These are phyloP conservation scores for Philantomba maxwellii DNA, from an alignment of 2,113 vertebrate species.

Conservation along the genomic window DNA sequence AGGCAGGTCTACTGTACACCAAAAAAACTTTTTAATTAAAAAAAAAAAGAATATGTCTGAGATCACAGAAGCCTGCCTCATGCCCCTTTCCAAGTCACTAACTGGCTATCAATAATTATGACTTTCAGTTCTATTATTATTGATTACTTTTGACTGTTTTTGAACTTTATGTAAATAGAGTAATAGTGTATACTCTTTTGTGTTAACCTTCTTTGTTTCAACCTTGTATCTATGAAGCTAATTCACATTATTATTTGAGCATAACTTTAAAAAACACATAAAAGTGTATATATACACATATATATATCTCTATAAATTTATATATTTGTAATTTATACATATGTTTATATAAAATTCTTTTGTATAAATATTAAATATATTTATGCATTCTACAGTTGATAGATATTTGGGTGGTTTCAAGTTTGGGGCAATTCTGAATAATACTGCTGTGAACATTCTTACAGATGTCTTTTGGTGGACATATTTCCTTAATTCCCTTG, in stretches of 20 bases:
- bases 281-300: background rate
- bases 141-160: background rate
- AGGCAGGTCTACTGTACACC: background rate
- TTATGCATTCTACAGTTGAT: background rate
- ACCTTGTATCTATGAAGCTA: background rate
- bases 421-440: background rate
- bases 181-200: background rate
- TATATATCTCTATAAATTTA: background rate
- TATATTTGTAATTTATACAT: background rate
- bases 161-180: background rate
- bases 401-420: background rate
- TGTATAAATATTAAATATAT: background rate
- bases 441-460: background rate
- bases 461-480: background rate
- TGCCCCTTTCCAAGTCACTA: background rate
- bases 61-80: background rate
- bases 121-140: background rate
- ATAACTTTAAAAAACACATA: background rate
- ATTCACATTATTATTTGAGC: background rate
- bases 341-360: background rate
- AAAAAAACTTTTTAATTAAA: background rate
- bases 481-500: background rate
- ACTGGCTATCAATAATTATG: background rate
- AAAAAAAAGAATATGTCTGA: background rate
- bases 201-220: background rate